Evolutionary conservation across 30 jellyfish, hydroid and myxozoan genomes (phyloP), one percentile per base, ranked within the genome.

Genomic region (Chironex yamaguchii): DNA sequence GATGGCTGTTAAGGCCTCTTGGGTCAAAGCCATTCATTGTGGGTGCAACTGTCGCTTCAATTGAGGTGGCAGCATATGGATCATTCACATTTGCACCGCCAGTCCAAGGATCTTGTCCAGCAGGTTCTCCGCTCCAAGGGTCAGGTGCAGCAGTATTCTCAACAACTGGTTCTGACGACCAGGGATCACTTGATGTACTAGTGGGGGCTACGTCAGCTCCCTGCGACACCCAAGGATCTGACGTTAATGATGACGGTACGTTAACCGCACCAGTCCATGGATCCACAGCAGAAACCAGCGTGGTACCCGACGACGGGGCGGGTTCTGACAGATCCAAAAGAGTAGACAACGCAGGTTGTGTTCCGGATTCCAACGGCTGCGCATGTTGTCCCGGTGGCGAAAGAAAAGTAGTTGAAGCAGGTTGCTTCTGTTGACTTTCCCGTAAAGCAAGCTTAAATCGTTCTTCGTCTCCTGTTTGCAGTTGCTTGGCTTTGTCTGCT

Each of bases 1-100:
- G 14, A 4, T 36, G 29, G 33, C 2, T 27, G 29, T 27, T 22
- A 30, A 67, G 4, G 13, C 87, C 96, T 64, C 96, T 81, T 52
- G 99, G 99, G 67, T 87, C 92, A 80, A 80, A 71, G 14, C 97
- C 97, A 92, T 82, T 84, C n/a, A n/a, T n/a, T n/a, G n/a, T n/a
- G n/a, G n/a, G n/a, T n/a, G n/a, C n/a, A n/a, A n/a, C n/a, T 28
- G 85, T 36, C 12, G 30, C 22, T 9, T 17, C 17, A n/a, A 65
- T 79, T 32, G 72, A 63, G 2, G 67, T 29, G 9, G 63, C 33
- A 2, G 12, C 50, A 0, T 54, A 6, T 52, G 88, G 97, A 0
- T 93, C 66, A 30, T 74, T 75, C 71, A 88, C 78, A n/a, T 96
- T 91, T 33, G 76, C 89, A 49, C 65, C n/a, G 0, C 34, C 64